Evolutionary conservation across 1,140 invertebrate genomes (phyloP), one percentile per base, ranked within the genome.

Genomic region (Vanessa tameamea): DNA sequence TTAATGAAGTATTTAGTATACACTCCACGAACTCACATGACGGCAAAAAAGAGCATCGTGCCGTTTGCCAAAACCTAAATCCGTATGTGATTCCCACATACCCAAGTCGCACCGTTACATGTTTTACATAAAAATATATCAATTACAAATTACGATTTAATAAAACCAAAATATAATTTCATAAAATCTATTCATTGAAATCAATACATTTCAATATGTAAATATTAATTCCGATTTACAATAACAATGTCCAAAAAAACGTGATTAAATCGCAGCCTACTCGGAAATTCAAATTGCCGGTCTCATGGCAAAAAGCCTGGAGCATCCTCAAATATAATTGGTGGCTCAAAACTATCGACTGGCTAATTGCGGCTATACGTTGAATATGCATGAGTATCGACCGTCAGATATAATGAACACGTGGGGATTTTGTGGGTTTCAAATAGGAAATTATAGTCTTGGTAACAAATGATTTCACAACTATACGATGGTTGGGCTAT

Each of bases 341-440:
- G 81, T 80, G 78, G 78, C 79, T 86, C 84, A 83, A 83, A 86
- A 87, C 84, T 87, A 87, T 85, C 81, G 81, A 80, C 73, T 82
- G 74, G 79, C 81, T 86, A 87, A 86, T 86, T 86, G 86, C 77
- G 78, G 78, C 70, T 78, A 75, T 76, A 69, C 63, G 65, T 43
- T 85, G 86, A 86, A 87, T 87, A 87, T 87, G 83, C 63, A 87
- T 87, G 86, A 84, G 80, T 53, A 79, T 82, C 73, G 82, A 87
- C 80, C 79, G 76, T 72, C 47, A 16, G 66, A 66, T 69, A 65
- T 78, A 76, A 78, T 76, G 77, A 65, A 69, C 73, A 74, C 37
- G 26, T 50, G 31, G 14, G 4, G 20, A 47, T 53, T 69, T 51
- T 55, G n/a, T 53, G 61, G 26, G 48, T 53, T 63, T 43, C 37